These are phyloP conservation scores for Brachymystax lenok DNA, from an alignment of 2,797 vertebrate genomes.

Conservation along the genomic window DNA sequence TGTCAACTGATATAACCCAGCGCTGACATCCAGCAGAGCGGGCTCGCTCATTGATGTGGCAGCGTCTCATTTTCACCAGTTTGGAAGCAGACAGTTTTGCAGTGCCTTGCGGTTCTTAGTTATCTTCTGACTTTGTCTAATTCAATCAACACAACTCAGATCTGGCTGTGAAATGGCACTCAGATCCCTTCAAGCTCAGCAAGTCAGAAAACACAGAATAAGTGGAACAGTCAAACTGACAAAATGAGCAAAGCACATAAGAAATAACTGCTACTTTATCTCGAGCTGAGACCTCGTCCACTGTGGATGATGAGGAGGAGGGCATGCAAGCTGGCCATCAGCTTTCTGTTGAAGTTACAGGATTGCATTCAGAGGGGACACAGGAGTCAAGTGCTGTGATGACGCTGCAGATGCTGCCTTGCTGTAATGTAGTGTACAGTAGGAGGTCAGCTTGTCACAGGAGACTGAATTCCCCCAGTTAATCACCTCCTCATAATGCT, in stretches of 20 bases:
- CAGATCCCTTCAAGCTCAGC: slow-evolving; percentile 72
- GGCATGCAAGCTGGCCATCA: slow-evolving; percentile 13
- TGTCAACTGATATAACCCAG: slow-evolving; percentile 76
- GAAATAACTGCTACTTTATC: slow-evolving; percentile 73
- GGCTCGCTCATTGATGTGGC: slow-evolving; percentile 78
- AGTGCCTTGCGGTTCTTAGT: slow-evolving; percentile 80
- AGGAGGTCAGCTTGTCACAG: slow-evolving; percentile 55
- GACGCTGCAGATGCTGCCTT: slow-evolving; percentile 59
- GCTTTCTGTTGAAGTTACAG: slow-evolving; percentile 50
- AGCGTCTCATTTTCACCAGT: slow-evolving; percentile 76
- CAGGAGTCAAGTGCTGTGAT: slow-evolving; percentile 48
- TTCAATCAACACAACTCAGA: slow-evolving; percentile 83
- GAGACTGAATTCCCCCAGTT: too few relatives aligned
- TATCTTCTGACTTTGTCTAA: slow-evolving; percentile 83
- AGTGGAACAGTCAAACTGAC: slow-evolving; percentile 78
- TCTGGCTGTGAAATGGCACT: slow-evolving; percentile 77
- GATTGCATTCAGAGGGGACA: slow-evolving; percentile 34
- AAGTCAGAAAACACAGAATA: slow-evolving; percentile 71
- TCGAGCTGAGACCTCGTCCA: slow-evolving; percentile 62
- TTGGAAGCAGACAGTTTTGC: slow-evolving; percentile 79
- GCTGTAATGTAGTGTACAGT: slow-evolving; percentile 37
- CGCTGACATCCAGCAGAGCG: slow-evolving; percentile 72
- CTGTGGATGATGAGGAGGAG: slow-evolving; percentile 27
- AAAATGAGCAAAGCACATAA: slow-evolving; percentile 72
- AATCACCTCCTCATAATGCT: too few relatives aligned